Conservation (phyloP, 2,888 invertebrate genomes). For the Hypsopygia costalis region DNA sequence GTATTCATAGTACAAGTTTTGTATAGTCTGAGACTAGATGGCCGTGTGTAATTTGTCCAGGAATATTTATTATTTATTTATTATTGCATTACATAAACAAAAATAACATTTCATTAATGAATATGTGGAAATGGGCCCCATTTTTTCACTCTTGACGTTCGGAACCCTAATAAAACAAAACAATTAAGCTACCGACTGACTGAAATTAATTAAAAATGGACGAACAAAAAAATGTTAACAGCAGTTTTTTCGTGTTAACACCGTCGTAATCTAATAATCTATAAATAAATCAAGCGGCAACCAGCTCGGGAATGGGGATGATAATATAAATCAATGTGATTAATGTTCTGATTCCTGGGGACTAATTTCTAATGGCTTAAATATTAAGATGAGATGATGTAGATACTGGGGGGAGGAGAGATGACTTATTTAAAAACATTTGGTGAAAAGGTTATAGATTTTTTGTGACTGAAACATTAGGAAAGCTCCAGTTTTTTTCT, state of each 20-base stretch:
- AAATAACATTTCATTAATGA: too few species aligned
- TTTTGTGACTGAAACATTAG: too few species aligned
- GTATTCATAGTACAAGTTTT: too few species aligned
- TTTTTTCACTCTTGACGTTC: too few species aligned
- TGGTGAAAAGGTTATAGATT: too few species aligned
- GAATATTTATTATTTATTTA: too few species aligned
- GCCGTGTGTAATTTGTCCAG: too few species aligned
- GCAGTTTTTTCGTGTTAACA: conserved; percentile 8
- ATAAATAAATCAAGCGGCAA: conserved; percentile 3
- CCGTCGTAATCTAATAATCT: conserved; percentile 6
- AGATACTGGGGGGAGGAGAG: not conserved
- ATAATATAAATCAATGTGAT: conserved; percentile 21
- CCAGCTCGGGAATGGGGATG: conserved; percentile 12
- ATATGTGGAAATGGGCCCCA: too few species aligned
- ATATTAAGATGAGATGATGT: conserved; percentile 9
- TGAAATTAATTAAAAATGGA: not conserved
- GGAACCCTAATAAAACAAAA: not conserved
- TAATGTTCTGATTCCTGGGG: conserved; percentile 5
- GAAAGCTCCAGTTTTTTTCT: too few species aligned
- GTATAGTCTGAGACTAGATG: too few species aligned
- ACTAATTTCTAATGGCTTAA: conserved; percentile 14
- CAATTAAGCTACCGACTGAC: not conserved
- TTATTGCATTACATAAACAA: too few species aligned
- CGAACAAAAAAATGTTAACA: not conserved
- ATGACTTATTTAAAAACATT: too few species aligned